Evolutionary conservation across 1,140 invertebrate genomes (phyloP).

Genomic region (Chironomus striatipennis): DNA sequence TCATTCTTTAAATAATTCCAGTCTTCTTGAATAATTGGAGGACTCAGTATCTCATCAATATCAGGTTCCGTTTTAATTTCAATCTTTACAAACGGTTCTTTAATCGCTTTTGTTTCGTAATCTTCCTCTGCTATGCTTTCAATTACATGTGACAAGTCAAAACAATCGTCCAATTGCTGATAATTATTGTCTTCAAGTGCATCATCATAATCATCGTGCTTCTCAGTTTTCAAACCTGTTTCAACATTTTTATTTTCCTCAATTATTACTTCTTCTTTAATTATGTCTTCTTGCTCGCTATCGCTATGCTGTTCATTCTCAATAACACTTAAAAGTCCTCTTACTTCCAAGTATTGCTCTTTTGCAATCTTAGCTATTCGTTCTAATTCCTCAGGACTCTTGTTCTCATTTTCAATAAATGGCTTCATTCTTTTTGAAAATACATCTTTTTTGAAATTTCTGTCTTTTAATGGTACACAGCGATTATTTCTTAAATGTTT

Average conservation of each 20-base stretch:
- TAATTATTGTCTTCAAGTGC: not conserved
- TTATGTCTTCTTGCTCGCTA: not conserved
- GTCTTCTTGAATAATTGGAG: too few species aligned
- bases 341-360: not conserved
- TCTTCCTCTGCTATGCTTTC: not conserved
- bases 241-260: not conserved
- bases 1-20: too few species aligned
- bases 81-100: not conserved
- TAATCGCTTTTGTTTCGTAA: not conserved
- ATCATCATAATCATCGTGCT: not conserved
- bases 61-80: not conserved
- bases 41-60: too few species aligned
- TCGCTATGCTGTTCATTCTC: not conserved
- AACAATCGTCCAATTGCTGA: not conserved
- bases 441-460: not conserved
- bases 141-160: not conserved
- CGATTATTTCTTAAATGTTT: not conserved
- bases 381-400: not conserved
- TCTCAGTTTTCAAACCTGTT: not conserved
- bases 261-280: not conserved
- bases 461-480: not conserved
- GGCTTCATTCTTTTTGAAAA: not conserved
- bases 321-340: not conserved
- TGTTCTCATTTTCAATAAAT: not conserved
- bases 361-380: not conserved